A percentile compares a stretch with the other conserved stretches of the same genome.
Conservation (phyloP, 2,113 vertebrate genomes). For the Rhipidura dahli region DNA sequence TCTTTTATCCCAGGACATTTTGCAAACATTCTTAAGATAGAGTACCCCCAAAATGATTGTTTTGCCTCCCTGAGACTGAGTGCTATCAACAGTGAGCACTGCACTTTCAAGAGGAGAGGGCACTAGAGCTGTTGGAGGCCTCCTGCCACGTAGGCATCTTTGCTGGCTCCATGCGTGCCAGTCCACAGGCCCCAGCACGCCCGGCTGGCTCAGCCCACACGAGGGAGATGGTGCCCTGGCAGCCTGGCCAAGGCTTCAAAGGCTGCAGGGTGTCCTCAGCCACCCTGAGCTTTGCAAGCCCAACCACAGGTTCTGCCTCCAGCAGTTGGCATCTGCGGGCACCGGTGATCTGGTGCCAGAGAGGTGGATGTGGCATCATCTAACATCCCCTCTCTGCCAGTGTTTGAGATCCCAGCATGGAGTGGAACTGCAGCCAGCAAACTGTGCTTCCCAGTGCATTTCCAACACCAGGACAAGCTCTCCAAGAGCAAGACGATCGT, state of each 20-base stretch:
- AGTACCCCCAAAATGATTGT: background rate
- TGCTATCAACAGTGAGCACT: background rate
- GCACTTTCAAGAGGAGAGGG: accelerated
- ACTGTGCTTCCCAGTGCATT: background rate
- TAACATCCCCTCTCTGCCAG: background rate
- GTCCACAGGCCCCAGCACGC: background rate
- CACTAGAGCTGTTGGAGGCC: background rate
- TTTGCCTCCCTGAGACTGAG: background rate
- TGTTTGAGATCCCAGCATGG: background rate
- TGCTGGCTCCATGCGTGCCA: accelerated
- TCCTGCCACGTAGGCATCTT: background rate
- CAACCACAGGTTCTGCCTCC: background rate
- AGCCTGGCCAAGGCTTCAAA: background rate
- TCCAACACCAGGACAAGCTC: background rate
- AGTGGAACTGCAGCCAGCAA: background rate
- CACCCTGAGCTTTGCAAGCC: background rate
- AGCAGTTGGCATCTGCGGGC: accelerated
- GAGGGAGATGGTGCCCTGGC: background rate
- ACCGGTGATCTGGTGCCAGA: background rate
- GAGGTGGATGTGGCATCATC: background rate
- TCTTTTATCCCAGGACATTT: background rate
- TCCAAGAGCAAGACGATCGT: background rate
- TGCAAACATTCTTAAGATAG: accelerated
- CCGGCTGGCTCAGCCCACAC: accelerated
- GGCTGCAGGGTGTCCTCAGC: background rate